Conservation (phyloP, 2,888 invertebrate species). For the Alloplasta piceator region DNA sequence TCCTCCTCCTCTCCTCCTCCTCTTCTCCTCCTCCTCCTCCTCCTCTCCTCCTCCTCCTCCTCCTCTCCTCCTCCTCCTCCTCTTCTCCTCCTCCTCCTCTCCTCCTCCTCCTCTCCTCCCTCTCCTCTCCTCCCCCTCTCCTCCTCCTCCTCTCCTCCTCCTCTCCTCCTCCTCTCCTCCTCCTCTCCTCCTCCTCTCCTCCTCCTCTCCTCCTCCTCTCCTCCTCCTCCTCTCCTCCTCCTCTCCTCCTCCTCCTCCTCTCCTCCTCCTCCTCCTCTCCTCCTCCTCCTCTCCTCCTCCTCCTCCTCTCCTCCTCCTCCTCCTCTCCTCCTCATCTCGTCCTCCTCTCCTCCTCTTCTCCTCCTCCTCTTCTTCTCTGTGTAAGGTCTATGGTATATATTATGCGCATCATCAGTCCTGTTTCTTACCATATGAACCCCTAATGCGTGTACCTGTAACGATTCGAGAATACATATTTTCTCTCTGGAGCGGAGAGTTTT, state of each 20-base stretch:
- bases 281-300: background rate
- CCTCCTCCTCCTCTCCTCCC: background rate
- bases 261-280: background rate
- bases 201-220: background rate
- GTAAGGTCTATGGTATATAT: no score
- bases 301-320: background rate
- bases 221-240: background rate
- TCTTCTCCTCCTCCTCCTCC: background rate
- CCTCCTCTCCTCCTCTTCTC: background rate
- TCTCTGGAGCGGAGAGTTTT: conserved; percentile 8
- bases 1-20: background rate
- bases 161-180: background rate
- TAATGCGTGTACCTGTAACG: background rate
- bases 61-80: background rate
- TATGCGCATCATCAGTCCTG: background rate
- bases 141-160: background rate
- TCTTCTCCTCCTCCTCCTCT: background rate
- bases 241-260: background rate
- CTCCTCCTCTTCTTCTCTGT: background rate
- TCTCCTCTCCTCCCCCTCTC: background rate
- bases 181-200: background rate
- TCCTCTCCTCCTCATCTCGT: conserved; percentile 1
- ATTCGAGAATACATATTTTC: conserved; percentile 34
- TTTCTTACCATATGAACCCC: conserved; percentile 11
- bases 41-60: background rate